Evolutionary conservation across 2,888 invertebrate species (phyloP).

Genomic region (Galeopsomyia nigrocyanea): DNA sequence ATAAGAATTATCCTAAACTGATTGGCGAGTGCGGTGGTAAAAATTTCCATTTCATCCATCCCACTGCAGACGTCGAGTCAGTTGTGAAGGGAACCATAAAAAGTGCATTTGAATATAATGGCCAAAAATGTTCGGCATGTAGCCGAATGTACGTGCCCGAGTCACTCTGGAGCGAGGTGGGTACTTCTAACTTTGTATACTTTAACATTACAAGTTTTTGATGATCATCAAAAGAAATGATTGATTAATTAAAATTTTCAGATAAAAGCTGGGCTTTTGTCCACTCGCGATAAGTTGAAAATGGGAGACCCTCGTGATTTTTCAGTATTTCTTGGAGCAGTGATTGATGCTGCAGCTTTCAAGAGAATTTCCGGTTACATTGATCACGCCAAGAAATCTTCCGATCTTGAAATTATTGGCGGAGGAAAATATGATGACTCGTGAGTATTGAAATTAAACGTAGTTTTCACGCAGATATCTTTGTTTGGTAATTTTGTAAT

Average conservation of each 20-base stretch:
- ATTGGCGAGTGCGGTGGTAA: slow-evolving; percentile 99
- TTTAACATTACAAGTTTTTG: neutral
- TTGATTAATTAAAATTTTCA: slow-evolving; percentile 57
- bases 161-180: slow-evolving; percentile 83
- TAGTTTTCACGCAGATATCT: neutral
- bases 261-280: slow-evolving; percentile 80
- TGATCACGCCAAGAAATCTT: slow-evolving; percentile 84
- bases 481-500: slow-evolving; percentile 25
- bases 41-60: slow-evolving; percentile 98
- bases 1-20: slow-evolving; percentile 91
- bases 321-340: slow-evolving; percentile 90
- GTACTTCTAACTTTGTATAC: slow-evolving; percentile 30
- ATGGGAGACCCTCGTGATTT: slow-evolving; percentile 89
- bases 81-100: slow-evolving; percentile 89
- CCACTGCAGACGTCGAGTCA: slow-evolving; percentile 85
- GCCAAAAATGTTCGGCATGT: slow-evolving; percentile 99
- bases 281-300: slow-evolving; percentile 80
- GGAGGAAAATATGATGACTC: slow-evolving; percentile 91
- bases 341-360: slow-evolving; percentile 96
- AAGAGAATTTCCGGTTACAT: slow-evolving; percentile 90
- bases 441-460: slow-evolving; percentile 64
- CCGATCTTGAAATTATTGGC: slow-evolving; percentile 82
- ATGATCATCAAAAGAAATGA: neutral
- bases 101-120: slow-evolving; percentile 95
- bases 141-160: slow-evolving; percentile 96